Evolutionary conservation across 2,888 invertebrate genomes (phyloP), one percentile per base, ranked within the genome.

Genomic region (Melinaea menophilus): DNA sequence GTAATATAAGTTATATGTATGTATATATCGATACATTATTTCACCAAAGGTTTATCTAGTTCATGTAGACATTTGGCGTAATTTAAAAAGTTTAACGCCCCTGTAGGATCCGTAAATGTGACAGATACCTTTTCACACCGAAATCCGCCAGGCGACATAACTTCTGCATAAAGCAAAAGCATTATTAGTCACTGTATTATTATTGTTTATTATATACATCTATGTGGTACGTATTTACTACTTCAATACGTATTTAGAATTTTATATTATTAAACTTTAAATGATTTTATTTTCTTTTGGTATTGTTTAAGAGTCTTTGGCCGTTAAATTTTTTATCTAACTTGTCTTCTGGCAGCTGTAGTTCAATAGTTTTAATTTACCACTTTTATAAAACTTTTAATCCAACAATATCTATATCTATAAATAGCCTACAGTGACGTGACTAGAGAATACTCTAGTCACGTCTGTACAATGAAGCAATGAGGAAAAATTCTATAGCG

Each of bases 401-500:
- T n/a, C 11, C n/a, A n/a, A 4, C n/a, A 46, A 46, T n/a, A 46
- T 3, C 46, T 1, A 22, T 22, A 22, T 22, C 22, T n/a, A 57
- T 41, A 4, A 13, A 13, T 33, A 22, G 33, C 33, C 45, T n/a
- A 46, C 45, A 45, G 46, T 45, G n/a, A n/a, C n/a, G n/a, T 9
- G 9, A 41, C 5, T 1, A 41, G 1, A 41, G 2, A 9, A 9
- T 61, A 67, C 56, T 34, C 56, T 48, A 48, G 58, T 65, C 63
- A 63, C 63, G 67, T 62, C 54, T 41, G 56, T 35, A 41, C 41
- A 46, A 58, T 46, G 58, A 58, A 62, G 54, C 62, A 67, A 69
- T 75, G 77, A 79, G 79, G 80, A 82, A 86, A 86, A 86, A 85
- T 83, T 80, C 78, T 74, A 76, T 73, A 70, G 76, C 73, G 72